Conservation (phyloP, 2,888 invertebrate genomes). For the Drosophila nigricruria region DNA sequence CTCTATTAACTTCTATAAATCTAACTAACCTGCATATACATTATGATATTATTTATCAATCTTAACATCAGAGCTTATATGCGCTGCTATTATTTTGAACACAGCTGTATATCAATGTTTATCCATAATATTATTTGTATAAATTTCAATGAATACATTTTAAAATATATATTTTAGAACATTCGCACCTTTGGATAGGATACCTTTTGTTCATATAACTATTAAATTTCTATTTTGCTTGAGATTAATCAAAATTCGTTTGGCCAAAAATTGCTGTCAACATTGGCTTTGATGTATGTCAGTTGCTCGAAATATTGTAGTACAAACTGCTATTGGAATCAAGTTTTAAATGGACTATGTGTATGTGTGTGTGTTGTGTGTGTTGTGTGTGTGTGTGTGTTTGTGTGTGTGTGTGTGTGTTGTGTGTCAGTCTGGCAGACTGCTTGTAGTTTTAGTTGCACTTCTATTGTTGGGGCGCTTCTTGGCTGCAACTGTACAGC, state of each 20-base stretch:
- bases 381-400: background rate
- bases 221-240: background rate
- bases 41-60: too few species aligned
- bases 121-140: too few species aligned
- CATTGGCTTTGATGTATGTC: background rate
- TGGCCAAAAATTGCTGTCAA: background rate
- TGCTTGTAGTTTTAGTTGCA: slow-evolving; percentile 5
- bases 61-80: too few species aligned
- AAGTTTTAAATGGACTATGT: slow-evolving; percentile 1
- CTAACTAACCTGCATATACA: too few species aligned
- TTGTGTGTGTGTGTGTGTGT: background rate
- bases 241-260: background rate
- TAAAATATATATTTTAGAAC: too few species aligned
- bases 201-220: background rate
- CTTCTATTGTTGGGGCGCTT: slow-evolving; percentile 4
- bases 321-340: background rate
- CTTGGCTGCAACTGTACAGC: slow-evolving; percentile 34
- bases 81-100: too few species aligned
- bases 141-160: too few species aligned
- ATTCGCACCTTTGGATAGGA: background rate
- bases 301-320: background rate
- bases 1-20: too few species aligned
- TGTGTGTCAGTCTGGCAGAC: background rate
- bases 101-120: too few species aligned
- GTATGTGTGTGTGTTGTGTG: background rate